Evolutionary conservation across 2,797 vertebrate species (phyloP).

Genomic region (Pipistrellus pygmaeus): DNA sequence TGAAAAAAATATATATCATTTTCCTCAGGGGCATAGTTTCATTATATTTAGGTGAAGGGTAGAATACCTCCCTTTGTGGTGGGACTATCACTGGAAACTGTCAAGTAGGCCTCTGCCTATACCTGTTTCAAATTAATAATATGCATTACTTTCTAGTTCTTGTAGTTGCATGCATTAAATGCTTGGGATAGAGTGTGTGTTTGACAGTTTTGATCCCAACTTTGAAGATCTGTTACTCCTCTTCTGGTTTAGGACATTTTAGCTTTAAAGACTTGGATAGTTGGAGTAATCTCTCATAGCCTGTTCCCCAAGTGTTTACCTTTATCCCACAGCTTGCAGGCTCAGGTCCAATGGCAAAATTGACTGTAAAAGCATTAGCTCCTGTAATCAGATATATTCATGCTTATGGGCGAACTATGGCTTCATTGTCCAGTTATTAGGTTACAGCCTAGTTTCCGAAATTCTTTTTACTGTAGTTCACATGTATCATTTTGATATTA

Average conservation of each 20-base stretch:
- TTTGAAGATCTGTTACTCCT: background rate
- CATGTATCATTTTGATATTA: background rate
- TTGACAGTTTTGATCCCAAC: background rate
- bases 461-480: background rate
- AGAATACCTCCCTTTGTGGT: background rate
- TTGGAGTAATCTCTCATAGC: background rate
- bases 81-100: background rate
- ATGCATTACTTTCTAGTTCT: background rate
- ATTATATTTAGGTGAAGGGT: background rate
- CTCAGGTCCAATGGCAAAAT: background rate
- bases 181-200: background rate
- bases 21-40: background rate
- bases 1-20: background rate
- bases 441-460: background rate
- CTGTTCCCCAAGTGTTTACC: background rate
- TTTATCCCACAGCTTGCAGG: background rate
- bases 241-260: background rate
- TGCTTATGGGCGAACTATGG: background rate
- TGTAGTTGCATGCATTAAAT: background rate
- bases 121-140: background rate
- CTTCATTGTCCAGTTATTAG: background rate
- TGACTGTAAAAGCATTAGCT: background rate
- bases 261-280: background rate
- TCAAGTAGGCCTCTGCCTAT: background rate
- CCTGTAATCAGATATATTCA: background rate